These are phyloP conservation scores for Conus betulinus DNA, from an alignment of 1,140 invertebrate species.

Conservation along the genomic window DNA sequence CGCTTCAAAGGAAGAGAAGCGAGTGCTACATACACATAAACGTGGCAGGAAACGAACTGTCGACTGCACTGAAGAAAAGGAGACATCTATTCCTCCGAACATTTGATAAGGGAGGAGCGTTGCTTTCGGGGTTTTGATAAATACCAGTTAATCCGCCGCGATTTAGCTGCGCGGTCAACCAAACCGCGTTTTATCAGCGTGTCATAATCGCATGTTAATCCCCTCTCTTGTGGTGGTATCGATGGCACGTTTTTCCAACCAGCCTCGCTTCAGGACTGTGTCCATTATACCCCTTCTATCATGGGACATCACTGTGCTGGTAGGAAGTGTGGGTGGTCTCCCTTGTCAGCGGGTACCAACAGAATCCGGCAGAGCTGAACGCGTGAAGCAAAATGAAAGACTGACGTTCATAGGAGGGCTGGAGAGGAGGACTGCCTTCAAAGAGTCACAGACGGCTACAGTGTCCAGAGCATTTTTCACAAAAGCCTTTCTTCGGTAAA, in stretches of 20 bases:
- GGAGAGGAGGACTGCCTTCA: too few relatives aligned
- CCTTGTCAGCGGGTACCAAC: neutral
- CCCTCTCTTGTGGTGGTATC: neutral
- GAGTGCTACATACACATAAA: neutral
- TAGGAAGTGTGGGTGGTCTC: neutral
- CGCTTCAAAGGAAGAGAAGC: neutral
- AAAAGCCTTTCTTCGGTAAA: too few relatives aligned
- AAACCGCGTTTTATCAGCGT: neutral
- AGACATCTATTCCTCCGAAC: neutral
- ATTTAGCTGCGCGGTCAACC: neutral
- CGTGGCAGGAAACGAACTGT: neutral
- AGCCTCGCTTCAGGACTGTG: neutral
- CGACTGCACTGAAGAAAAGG: too few relatives aligned
- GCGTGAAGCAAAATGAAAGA: too few relatives aligned
- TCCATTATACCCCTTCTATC: neutral
- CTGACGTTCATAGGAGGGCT: too few relatives aligned
- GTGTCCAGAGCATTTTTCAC: too few relatives aligned
- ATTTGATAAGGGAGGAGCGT: neutral
- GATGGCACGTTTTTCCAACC: neutral
- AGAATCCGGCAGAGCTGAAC: too few relatives aligned
- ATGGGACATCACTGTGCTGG: neutral
- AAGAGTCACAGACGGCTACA: too few relatives aligned
- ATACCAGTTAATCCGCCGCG: neutral
- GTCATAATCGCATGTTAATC: neutral
- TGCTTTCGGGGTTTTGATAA: neutral